Evolutionary conservation across 2,113 vertebrate genomes (phyloP).

Genomic region (Amblyornis subalaris): DNA sequence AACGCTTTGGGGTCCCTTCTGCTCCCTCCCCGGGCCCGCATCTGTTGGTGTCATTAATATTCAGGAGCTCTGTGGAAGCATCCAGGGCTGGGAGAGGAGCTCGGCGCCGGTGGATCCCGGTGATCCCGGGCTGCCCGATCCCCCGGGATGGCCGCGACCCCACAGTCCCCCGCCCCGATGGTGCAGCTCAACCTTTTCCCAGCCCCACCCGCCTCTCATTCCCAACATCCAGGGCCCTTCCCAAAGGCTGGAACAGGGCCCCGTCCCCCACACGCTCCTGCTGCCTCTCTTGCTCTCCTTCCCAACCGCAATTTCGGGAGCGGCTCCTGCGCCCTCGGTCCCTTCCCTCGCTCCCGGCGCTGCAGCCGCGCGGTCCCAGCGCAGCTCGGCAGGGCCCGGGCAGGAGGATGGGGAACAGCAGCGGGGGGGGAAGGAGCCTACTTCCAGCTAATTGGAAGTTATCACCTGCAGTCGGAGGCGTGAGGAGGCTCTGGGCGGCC

Average conservation of each 20-base stretch:
- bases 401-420: neutral
- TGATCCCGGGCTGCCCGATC: neutral
- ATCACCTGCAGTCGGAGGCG: accelerated
- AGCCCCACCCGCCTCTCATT: accelerated
- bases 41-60: neutral
- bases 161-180: neutral
- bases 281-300: neutral
- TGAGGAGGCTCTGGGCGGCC: neutral
- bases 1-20: neutral
- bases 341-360: neutral
- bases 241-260: neutral
- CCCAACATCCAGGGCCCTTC: neutral
- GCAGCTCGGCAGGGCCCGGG: neutral
- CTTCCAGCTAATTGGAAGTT: neutral
- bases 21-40: neutral
- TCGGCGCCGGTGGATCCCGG: accelerated
- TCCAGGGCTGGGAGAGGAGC: neutral
- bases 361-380: neutral
- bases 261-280: accelerated
- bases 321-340: neutral
- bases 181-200: neutral
- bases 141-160: neutral
- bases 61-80: neutral
- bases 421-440: accelerated
- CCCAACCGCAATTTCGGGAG: accelerated